Evolutionary conservation across 2,888 invertebrate species (phyloP), one percentile per base, ranked within the genome.

Genomic region (Octonoba sinensis): DNA sequence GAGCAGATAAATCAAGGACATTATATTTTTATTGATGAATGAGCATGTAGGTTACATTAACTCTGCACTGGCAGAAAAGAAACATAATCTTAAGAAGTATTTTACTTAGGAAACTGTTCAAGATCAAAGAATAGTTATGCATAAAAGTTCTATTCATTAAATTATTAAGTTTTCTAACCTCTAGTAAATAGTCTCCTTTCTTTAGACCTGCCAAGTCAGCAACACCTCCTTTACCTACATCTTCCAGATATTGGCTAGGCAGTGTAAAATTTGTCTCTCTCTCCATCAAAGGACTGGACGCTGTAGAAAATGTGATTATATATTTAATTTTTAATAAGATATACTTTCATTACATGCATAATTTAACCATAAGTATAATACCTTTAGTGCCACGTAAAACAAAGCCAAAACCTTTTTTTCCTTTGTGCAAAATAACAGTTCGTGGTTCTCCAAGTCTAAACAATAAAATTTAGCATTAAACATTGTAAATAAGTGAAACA

Each of bases 181-280:
- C 95, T 59, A 97, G 90, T 51, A 99, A 92, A 88, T 96, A 99
- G 90, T 99, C 98, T 69, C 97, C 97, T 87, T 95, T 95, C 84
- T 92, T 92, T 56, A 99, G 91, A 0, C 99, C 99, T 3, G 98
- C 96, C 88, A 95, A 92, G 89, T 98, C 97, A 0, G 99, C 97
- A 56, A 97, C 96, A 79, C 99, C 98, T 18, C 96, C 96, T 62
- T 94, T 93, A 90, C 99, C 98, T 13, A 99, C 97, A 87, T 97
- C 97, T 88, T 99, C 99, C 84, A 98, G 91, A 90, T 97, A 99
- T 90, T 99, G 99, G 71, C 96, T 98, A 8, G 99, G 99, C 87
- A 96, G 96, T 87, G 95, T 93, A 86, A 95, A 93, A 6, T 96
- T 94, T 0, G 97, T 96, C 76, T 94, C 93, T 87, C 98, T 91